Base-by-base conservation (phyloP, 2,113 vertebrate species). In the Salminus brasiliensis region DNA sequence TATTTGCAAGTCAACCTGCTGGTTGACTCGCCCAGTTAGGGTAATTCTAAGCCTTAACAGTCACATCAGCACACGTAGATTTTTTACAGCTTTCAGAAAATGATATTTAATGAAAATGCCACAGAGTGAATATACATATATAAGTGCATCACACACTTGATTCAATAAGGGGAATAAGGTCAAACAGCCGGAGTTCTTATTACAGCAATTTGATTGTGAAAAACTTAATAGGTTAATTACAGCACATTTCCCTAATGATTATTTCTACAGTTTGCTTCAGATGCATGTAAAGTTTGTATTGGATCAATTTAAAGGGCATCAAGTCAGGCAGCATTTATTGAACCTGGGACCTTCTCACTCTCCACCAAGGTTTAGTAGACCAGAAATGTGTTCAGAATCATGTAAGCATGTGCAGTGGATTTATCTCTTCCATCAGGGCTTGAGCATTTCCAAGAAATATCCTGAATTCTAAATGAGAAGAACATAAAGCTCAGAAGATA, bases 391-490 rank as follows among this genome's bases (percentile, higher is more conserved):
- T 8, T 63, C 60, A 63, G 60, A 29, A 49, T 27, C 45, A 66
- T 12, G 13, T 13, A 62, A 55, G 66, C 60, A 65, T 76, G 45
- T 36, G 18, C 74, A 11, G 3, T 30, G 34, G 55, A 34, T 67
- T 52, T 7, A 41, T 45, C n/a, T 5, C 52, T 55, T 72, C 25
- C 39, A 68, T 70, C n/a, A 41, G 4, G 2, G 57, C 41, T 55
- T 57, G 47, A 60, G 21, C 9, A 32, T 47, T 70, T 77, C 30
- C 21, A 65, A 78, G 59, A 68, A 82, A 52, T 39, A 45, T 25
- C 25, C 32, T n/a, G n/a, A n/a, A 76, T 30, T 34, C 53, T 21
- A 63, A 74, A 83, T 39, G 23, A 73, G 76, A n/a, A 66, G 55
- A 32, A 11, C 72, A 13, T 57, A 21, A 49, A 57, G 34, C 32